phyloP scores from a whole-genome alignment of 2,888 invertebrate species.

The Morinoia aosen region DNA sequence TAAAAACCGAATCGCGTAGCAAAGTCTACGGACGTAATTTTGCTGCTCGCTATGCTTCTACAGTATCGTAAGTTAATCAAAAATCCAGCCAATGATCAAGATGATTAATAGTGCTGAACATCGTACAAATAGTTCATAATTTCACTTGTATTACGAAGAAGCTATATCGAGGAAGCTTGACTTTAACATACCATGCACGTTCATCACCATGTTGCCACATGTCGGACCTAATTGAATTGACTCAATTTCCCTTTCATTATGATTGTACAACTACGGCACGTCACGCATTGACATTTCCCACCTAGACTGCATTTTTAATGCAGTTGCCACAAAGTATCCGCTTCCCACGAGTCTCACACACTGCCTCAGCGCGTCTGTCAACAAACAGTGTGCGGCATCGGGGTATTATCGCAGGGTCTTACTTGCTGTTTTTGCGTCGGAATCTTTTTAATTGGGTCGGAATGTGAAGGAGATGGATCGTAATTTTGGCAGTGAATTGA shows the following conservation, averaged over 20 bases:
- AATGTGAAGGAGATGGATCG: background rate
- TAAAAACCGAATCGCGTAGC: background rate
- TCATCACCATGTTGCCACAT: background rate
- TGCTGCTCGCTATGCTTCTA: background rate
- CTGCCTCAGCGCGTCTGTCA: background rate
- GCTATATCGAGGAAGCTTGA: background rate
- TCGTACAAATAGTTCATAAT: background rate
- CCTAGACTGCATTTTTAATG: background rate
- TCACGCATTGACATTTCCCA: background rate
- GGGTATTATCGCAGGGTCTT: background rate
- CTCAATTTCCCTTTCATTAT: background rate
- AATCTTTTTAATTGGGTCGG: no score
- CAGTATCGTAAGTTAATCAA: background rate
- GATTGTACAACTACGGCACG: background rate
- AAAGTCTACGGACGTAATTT: background rate
- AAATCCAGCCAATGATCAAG: background rate
- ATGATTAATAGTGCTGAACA: background rate
- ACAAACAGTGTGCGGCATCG: background rate
- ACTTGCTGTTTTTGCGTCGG: background rate
- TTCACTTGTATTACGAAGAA: background rate
- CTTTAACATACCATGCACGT: background rate
- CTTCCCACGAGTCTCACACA: background rate
- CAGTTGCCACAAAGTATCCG: no score
- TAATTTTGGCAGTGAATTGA: background rate
- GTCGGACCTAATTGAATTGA: background rate